These are phyloP conservation scores for Brachyalestes nurse DNA, from an alignment of 2,797 vertebrate species.

Conservation along the genomic window DNA sequence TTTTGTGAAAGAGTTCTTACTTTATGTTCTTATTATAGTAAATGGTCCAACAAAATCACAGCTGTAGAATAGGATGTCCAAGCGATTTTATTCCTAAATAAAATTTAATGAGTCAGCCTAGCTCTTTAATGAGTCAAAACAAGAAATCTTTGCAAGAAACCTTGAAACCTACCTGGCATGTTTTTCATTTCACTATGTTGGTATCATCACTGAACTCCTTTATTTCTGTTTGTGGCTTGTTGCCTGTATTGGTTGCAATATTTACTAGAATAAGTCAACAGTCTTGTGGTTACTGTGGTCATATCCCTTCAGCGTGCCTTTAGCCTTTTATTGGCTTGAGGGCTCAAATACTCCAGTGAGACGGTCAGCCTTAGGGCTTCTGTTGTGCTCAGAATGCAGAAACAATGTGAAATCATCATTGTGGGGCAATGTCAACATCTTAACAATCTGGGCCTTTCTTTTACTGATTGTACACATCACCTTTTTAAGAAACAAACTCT, in stretches of 20 bases:
- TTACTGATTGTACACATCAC: background rate
- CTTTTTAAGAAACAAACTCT: background rate
- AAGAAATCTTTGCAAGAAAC: background rate
- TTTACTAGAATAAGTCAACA: background rate
- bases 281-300: background rate
- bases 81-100: background rate
- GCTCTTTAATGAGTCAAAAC: background rate
- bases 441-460: background rate
- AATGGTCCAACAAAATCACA: background rate
- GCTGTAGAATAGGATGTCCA: background rate
- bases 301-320: background rate
- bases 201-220: background rate
- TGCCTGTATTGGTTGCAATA: background rate
- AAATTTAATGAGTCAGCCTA: background rate
- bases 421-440: background rate
- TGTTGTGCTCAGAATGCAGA: constrained; percentile 4
- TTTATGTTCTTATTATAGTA: background rate
- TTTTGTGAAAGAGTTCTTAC: background rate
- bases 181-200: background rate
- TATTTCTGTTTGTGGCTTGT: background rate
- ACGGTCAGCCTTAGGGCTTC: background rate
- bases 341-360: background rate
- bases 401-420: constrained; percentile 4
- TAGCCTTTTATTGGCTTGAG: background rate
- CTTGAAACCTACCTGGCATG: background rate